Evolutionary conservation across 2,113 vertebrate genomes (phyloP).

Genomic region (Taxidea taxus): DNA sequence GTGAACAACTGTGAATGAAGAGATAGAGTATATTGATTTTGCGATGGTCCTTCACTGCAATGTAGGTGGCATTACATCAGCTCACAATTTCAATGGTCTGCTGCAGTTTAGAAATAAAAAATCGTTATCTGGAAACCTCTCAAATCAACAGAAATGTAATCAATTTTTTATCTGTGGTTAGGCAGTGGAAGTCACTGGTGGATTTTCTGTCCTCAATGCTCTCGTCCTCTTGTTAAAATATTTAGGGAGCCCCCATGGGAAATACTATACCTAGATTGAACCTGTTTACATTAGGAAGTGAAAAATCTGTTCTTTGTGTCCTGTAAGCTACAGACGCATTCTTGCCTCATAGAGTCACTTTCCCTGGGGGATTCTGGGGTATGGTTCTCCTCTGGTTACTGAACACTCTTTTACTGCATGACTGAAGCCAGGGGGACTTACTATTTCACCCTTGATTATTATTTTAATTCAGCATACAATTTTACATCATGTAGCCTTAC

Average conservation of each 20-base stretch:
- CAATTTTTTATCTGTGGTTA: constrained; percentile 74
- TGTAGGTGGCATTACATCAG: constrained; percentile 5
- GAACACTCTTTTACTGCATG: constrained; percentile 46
- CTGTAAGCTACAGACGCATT: constrained; percentile 73
- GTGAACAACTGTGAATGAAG: constrained; percentile 59
- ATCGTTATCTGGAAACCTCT: constrained; percentile 74
- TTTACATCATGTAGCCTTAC: background rate
- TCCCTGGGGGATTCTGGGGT: constrained; percentile 52
- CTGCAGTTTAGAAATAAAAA: constrained; percentile 72
- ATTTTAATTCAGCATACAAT: constrained; percentile 43
- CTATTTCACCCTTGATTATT: constrained; percentile 69
- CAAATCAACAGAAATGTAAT: constrained; percentile 76
- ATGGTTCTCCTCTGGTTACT: constrained; percentile 56
- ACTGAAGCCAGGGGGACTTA: background rate
- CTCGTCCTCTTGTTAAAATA: constrained; percentile 75
- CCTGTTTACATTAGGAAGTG: constrained; percentile 80
- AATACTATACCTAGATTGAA: constrained; percentile 68
- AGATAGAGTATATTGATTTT: constrained; percentile 57
- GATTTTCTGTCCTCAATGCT: constrained; percentile 70
- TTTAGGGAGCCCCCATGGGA: constrained; percentile 69
- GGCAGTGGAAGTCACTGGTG: constrained; percentile 62
- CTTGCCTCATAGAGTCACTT: constrained; percentile 57
- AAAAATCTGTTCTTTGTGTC: constrained; percentile 73
- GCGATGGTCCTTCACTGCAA: constrained; percentile 39
- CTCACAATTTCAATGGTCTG: constrained; percentile 57